A percentile compares a stretch with the other conserved stretches of the same genome.
phyloP scores from a whole-genome alignment of 2,797 vertebrate genomes.

The Eupleurogrammus muticus region DNA sequence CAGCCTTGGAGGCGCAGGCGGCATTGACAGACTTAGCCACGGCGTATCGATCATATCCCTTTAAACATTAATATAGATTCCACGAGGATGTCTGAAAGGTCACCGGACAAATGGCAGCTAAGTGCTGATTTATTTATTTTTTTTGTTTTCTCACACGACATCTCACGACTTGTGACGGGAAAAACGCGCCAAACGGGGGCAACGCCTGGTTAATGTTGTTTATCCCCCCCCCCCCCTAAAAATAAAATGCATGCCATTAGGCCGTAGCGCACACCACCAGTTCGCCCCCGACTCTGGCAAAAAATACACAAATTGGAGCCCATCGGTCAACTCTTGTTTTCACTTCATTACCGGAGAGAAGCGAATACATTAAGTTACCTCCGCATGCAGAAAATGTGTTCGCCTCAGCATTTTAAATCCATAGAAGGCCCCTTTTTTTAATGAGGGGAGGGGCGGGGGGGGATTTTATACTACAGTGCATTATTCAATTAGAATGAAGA shows the following conservation, averaged over 20 bases:
- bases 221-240: constrained; percentile 11
- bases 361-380: constrained; percentile 70
- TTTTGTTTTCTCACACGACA: constrained; percentile 7
- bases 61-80: constrained; percentile 34
- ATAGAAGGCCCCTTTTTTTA: constrained; percentile 70
- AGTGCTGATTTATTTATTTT: background rate
- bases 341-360: constrained; percentile 73
- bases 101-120: background rate
- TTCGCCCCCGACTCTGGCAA: constrained; percentile 24
- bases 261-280: constrained; percentile 8
- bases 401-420: constrained; percentile 75
- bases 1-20: background rate
- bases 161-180: too few species aligned
- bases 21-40: background rate
- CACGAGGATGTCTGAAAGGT: constrained; percentile 1
- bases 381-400: constrained; percentile 69
- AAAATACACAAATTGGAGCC: constrained; percentile 49
- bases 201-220: constrained; percentile 10
- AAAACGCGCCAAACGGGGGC: constrained; percentile 10
- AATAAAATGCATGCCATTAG: constrained; percentile 22
- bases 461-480: constrained; percentile 68
- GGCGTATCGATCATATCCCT: constrained; percentile 22
- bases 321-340: constrained; percentile 63
- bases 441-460: constrained; percentile 53
- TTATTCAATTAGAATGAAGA: constrained; percentile 78